phyloP scores from a whole-genome alignment of 2,113 vertebrate species.

The Amazona vittata region DNA sequence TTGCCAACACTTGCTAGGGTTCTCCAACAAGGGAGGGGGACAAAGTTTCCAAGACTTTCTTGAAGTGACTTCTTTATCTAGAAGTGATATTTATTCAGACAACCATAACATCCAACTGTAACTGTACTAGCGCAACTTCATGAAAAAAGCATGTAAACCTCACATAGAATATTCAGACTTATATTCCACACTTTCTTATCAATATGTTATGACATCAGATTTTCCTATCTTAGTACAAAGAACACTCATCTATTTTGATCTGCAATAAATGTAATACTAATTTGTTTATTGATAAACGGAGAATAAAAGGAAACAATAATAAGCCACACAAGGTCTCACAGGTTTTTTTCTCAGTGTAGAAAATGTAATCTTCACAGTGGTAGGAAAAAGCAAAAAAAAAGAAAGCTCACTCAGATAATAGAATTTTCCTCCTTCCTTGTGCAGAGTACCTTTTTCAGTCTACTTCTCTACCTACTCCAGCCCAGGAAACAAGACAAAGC shows the following conservation, averaged over 20 bases:
- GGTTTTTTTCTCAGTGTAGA: not conserved
- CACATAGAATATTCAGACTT: not conserved
- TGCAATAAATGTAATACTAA: not conserved
- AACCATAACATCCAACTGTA: not conserved
- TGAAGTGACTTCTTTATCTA: not conserved
- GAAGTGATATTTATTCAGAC: not conserved
- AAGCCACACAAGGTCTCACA: not conserved
- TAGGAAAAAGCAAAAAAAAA: fast-evolving
- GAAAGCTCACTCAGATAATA: not conserved
- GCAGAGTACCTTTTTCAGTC: not conserved
- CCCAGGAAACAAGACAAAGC: not conserved
- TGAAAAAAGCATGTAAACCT: fast-evolving
- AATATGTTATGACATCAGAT: not conserved
- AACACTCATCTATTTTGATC: not conserved
- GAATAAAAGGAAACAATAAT: not conserved
- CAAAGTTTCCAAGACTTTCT: not conserved
- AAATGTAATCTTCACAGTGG: not conserved
- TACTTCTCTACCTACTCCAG: not conserved
- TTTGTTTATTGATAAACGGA: not conserved
- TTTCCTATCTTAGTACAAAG: not conserved
- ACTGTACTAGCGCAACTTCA: not conserved
- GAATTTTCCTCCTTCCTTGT: not conserved
- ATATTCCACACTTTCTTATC: not conserved
- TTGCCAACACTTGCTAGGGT: not conserved
- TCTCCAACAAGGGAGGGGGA: not conserved